Conservation (phyloP, 2,797 vertebrate genomes). For the Macropodus opercularis region DNA sequence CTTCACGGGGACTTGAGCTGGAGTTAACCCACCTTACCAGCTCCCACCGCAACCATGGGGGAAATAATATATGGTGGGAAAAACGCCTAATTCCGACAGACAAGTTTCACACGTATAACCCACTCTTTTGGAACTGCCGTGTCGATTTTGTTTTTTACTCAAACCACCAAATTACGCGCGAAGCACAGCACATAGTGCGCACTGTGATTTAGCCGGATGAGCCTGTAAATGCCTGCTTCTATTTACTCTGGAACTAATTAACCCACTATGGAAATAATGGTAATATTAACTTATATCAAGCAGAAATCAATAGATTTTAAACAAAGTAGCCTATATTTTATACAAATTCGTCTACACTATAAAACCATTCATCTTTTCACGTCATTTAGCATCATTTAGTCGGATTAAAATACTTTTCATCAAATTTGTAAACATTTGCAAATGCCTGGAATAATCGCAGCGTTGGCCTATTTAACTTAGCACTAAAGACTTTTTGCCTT, state of each 20-base stretch:
- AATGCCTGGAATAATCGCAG: not conserved
- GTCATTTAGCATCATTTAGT: not conserved
- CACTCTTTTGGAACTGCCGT: slow-evolving; percentile 44
- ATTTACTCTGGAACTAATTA: slow-evolving; percentile 43
- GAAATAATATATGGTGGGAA: slow-evolving; percentile 80
- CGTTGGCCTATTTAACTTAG: not conserved
- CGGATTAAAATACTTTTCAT: not conserved
- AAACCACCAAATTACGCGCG: slow-evolving; percentile 68
- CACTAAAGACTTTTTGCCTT: not conserved
- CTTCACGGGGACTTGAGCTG: slow-evolving; percentile 86
- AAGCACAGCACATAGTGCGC: slow-evolving; percentile 43
- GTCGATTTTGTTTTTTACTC: slow-evolving; percentile 51
- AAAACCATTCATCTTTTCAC: not conserved
- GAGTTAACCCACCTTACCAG: slow-evolving; percentile 89
- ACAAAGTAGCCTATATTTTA: not conserved
- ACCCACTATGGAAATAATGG: too few relatives aligned
- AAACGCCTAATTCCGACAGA: slow-evolving; percentile 77
- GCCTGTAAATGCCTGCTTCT: too few relatives aligned
- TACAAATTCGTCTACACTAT: not conserved
- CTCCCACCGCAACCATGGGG: slow-evolving; percentile 78
- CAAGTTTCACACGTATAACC: slow-evolving; percentile 61
- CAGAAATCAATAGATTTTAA: slow-evolving; percentile 16
- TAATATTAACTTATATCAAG: too few relatives aligned
- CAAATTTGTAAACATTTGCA: not conserved
- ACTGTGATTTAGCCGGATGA: slow-evolving; percentile 59